Conservation (phyloP, 2,888 invertebrate species). For the Palloptera scutellata region DNA sequence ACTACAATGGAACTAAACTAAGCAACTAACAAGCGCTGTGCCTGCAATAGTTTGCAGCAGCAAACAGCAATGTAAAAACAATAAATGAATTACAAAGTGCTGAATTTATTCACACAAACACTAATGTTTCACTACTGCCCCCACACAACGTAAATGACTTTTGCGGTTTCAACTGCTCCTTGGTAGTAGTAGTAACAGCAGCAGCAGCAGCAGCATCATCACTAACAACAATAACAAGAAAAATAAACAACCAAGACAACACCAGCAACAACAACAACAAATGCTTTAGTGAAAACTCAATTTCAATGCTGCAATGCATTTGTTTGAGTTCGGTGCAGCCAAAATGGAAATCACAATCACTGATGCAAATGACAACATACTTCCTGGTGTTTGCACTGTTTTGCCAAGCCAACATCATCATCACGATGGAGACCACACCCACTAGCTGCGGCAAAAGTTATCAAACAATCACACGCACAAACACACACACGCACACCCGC, state of each 20-base stretch:
- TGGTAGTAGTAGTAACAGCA: neutral
- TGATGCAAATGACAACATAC: conserved; percentile 39
- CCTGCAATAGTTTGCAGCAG: too few species aligned
- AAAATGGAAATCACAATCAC: conserved; percentile 36
- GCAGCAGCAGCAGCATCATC: conserved; percentile 2
- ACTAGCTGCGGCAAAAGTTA: neutral
- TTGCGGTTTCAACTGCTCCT: conserved; percentile 13
- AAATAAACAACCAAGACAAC: too few species aligned
- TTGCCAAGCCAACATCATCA: neutral
- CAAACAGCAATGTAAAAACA: neutral
- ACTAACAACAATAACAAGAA: too few species aligned
- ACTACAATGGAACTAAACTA: too few species aligned
- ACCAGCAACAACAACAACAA: too few species aligned
- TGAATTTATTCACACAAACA: too few species aligned
- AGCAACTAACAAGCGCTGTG: too few species aligned
- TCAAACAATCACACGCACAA: neutral
- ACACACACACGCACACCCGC: neutral
- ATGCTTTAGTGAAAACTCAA: too few species aligned
- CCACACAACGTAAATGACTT: conserved; percentile 11
- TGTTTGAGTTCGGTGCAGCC: neutral
- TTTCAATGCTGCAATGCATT: neutral
- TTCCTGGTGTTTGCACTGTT: conserved; percentile 26
- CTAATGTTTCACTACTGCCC: neutral
- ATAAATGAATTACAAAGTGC: neutral
- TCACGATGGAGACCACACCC: neutral